Evolutionary conservation across 2,888 invertebrate species (phyloP).

Genomic region (Dasypolia templi): DNA sequence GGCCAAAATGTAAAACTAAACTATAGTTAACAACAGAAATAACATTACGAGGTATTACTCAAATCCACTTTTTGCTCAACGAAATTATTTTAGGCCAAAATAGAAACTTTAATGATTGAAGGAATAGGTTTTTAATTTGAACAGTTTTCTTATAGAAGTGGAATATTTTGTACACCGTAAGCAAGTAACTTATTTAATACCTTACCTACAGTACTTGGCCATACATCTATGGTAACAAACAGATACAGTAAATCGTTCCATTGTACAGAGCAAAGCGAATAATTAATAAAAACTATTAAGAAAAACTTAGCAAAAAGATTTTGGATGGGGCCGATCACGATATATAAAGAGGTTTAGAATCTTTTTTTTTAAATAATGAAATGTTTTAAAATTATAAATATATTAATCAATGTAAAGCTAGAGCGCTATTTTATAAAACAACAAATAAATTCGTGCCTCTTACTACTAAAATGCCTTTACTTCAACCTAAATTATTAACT

Average conservation of each 20-base stretch:
- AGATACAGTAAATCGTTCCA: slow-evolving; percentile 79
- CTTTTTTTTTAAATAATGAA: slow-evolving; percentile 72
- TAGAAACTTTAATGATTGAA: slow-evolving; percentile 65
- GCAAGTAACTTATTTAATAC: slow-evolving; percentile 82
- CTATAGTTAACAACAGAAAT: slow-evolving; percentile 72
- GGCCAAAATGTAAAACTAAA: slow-evolving; percentile 77
- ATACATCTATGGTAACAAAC: slow-evolving; percentile 89
- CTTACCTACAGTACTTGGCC: slow-evolving; percentile 88
- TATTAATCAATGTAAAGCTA: slow-evolving; percentile 84
- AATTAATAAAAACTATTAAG: slow-evolving; percentile 64
- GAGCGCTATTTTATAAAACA: slow-evolving; percentile 86
- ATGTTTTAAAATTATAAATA: slow-evolving; percentile 81
- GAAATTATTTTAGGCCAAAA: slow-evolving; percentile 78
- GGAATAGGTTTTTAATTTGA: slow-evolving; percentile 63
- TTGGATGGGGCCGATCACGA: slow-evolving; percentile 83
- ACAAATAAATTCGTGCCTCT: slow-evolving; percentile 90
- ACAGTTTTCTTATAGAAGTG: slow-evolving; percentile 67
- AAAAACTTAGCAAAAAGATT: slow-evolving; percentile 70
- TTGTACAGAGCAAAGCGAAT: slow-evolving; percentile 85
- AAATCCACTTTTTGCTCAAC: slow-evolving; percentile 69
- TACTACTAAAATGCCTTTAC: slow-evolving; percentile 87
- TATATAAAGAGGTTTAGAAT: slow-evolving; percentile 65
- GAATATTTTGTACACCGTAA: slow-evolving; percentile 84
- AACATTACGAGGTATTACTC: slow-evolving; percentile 71
- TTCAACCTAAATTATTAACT: slow-evolving; percentile 69